Evolutionary conservation across 1,140 invertebrate genomes (phyloP).

Genomic region (Drosophila erecta): DNA sequence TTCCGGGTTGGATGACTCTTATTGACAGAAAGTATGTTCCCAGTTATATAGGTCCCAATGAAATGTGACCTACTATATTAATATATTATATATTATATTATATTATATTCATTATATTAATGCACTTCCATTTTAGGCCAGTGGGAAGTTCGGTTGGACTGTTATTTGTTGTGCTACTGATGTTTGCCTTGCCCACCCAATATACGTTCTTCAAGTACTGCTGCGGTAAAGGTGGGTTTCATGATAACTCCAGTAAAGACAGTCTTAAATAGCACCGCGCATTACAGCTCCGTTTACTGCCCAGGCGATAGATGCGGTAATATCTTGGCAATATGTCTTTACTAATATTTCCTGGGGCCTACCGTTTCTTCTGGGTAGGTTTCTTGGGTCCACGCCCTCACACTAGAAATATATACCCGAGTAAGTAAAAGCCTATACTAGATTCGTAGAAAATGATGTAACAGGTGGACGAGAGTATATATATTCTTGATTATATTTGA

Average conservation of each 20-base stretch:
- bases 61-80: too few relatives aligned
- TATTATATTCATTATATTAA: background rate
- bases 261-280: too few relatives aligned
- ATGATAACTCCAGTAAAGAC: too few relatives aligned
- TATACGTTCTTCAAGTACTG: conserved; percentile 68
- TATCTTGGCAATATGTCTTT: conserved; percentile 44
- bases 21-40: conserved; percentile 41
- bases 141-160: conserved; percentile 92
- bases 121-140: conserved; percentile 80
- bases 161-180: conserved; percentile 89
- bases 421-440: too few relatives aligned
- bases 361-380: conserved; percentile 52
- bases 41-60: background rate
- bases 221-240: conserved; percentile 40
- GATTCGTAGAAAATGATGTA: too few relatives aligned
- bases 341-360: conserved; percentile 47
- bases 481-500: too few relatives aligned
- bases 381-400: background rate
- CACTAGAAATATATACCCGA: too few relatives aligned
- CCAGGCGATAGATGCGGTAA: conserved; percentile 41
- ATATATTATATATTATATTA: too few relatives aligned
- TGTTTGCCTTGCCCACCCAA: conserved; percentile 92
- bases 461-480: too few relatives aligned
- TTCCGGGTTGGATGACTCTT: conserved; percentile 54
- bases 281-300: conserved; percentile 47